Evolutionary conservation across 2,113 vertebrate species (phyloP).

Genomic region (Xenotilapia caudafasciata): DNA sequence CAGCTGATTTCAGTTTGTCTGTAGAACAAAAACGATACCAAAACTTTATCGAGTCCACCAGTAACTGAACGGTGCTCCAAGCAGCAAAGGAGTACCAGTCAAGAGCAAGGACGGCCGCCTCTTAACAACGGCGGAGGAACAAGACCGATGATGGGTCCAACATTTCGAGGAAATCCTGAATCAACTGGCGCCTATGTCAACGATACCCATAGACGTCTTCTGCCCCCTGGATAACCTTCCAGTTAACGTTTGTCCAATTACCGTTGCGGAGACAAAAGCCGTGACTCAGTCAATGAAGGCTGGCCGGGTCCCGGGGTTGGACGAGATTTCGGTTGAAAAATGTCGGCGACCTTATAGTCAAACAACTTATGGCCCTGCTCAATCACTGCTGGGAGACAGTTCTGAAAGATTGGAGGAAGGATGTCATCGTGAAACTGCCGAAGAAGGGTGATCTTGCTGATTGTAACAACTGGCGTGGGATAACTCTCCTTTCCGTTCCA

Average conservation of each 20-base stretch:
- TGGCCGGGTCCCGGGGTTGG: background rate
- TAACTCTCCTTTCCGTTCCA: fast-evolving
- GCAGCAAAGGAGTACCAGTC: background rate
- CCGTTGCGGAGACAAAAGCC: fast-evolving
- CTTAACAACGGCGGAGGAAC: background rate
- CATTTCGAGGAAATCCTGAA: background rate
- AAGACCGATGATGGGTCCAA: background rate
- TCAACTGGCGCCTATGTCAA: fast-evolving
- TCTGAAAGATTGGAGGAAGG: background rate
- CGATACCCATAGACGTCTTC: background rate
- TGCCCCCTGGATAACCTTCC: background rate
- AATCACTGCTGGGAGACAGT: background rate
- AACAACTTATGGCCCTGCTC: fast-evolving
- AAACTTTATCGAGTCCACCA: background rate
- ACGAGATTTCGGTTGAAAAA: background rate
- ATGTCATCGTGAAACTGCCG: background rate
- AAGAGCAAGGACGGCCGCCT: background rate
- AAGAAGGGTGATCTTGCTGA: background rate
- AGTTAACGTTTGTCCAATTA: background rate
- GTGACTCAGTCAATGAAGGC: background rate
- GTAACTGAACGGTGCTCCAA: background rate
- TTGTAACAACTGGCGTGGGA: background rate
- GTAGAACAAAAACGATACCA: background rate
- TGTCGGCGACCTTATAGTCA: fast-evolving
- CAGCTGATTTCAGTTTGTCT: background rate